Percentiles rank a stretch among this genome's conserved stretches.
phyloP scores from a whole-genome alignment of 2,113 vertebrate genomes.

The Lasiurus cinereus region DNA sequence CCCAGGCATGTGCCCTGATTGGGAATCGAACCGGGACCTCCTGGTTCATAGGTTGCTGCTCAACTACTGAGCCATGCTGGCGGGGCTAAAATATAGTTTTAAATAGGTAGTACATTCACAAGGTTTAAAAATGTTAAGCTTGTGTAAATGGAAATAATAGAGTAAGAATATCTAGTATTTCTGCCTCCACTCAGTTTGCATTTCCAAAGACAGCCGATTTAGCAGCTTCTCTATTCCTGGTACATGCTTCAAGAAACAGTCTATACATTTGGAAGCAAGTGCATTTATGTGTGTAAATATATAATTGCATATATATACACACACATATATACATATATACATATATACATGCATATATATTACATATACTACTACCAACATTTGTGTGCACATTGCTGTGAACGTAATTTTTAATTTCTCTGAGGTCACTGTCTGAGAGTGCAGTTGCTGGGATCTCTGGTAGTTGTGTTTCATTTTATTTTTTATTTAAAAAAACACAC shows the following conservation, averaged over 20 bases:
- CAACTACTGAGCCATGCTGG: no score
- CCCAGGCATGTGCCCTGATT: no score
- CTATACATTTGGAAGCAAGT: not conserved
- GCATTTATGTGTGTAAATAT: no score
- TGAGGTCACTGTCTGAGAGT: not conserved
- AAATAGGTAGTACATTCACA: not conserved
- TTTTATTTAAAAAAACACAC: no score
- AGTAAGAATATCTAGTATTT: not conserved
- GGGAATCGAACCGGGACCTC: no score
- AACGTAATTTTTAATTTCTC: constrained; percentile 10
- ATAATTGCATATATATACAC: not conserved
- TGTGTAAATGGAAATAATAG: not conserved
- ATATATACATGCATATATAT: no score
- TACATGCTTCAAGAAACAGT: not conserved
- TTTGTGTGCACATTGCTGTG: not conserved
- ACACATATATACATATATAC: no score
- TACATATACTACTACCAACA: not conserved
- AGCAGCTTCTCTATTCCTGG: not conserved
- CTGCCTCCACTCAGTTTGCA: not conserved
- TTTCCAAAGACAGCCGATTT: not conserved
- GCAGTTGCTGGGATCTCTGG: not conserved
- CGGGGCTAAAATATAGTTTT: not conserved
- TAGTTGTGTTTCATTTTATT: not conserved
- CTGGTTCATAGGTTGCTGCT: no score
- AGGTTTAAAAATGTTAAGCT: not conserved